These are phyloP conservation scores for Porphyrio hochstetteri DNA, from an alignment of 2,113 vertebrate species.

Conservation along the genomic window DNA sequence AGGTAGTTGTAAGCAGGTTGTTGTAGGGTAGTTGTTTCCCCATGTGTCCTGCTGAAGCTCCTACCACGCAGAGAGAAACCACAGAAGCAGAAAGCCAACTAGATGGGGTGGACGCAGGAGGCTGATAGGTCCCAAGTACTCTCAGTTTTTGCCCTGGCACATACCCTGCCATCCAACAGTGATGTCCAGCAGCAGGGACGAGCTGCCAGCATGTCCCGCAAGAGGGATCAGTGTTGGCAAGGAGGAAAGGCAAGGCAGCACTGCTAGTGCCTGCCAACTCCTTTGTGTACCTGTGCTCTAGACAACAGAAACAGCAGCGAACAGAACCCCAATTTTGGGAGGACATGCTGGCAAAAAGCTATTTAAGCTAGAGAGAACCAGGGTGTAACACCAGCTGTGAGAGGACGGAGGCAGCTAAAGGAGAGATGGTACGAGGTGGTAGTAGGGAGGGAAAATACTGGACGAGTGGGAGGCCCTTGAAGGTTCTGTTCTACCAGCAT, in stretches of 20 bases:
- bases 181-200: background rate
- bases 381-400: background rate
- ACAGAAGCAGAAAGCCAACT: background rate
- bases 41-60: background rate
- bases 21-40: background rate
- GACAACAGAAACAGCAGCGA: background rate
- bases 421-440: background rate
- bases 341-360: background rate
- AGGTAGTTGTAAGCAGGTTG: no score
- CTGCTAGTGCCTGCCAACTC: background rate
- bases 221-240: background rate
- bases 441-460: background rate
- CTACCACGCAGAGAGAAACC: fast-evolving
- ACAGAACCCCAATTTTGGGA: background rate
- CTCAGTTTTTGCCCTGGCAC: background rate
- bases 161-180: background rate
- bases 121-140: background rate
- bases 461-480: background rate
- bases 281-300: background rate
- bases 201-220: background rate
- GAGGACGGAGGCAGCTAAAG: background rate
- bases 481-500: background rate
- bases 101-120: background rate
- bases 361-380: background rate
- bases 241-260: background rate